Evolutionary conservation across 2,113 vertebrate genomes (phyloP).

Genomic region (Myiopsitta monachus): DNA sequence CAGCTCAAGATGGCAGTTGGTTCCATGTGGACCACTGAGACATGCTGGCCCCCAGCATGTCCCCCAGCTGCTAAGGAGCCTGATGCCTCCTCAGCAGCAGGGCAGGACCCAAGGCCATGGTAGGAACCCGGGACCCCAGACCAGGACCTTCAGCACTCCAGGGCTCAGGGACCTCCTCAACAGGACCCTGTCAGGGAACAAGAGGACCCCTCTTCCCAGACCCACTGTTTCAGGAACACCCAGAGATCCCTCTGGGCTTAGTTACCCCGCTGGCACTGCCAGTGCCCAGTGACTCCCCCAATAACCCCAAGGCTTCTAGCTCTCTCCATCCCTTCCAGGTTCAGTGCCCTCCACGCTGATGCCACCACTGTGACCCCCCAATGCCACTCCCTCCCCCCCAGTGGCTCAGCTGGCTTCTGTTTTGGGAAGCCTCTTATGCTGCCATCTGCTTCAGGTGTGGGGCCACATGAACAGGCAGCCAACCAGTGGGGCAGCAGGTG

Average conservation of each 20-base stretch:
- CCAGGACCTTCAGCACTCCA: no score
- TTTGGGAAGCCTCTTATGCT: background rate
- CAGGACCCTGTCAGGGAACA: background rate
- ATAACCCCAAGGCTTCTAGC: background rate
- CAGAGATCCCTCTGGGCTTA: background rate
- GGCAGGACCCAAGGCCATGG: background rate
- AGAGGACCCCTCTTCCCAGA: fast-evolving
- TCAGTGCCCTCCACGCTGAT: fast-evolving
- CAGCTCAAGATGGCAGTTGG: background rate
- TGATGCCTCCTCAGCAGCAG: background rate
- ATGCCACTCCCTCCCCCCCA: fast-evolving
- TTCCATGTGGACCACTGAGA: background rate
- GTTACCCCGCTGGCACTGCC: background rate
- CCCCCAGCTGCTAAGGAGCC: background rate
- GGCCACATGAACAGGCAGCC: background rate
- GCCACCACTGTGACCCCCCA: background rate
- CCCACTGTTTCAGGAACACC: background rate
- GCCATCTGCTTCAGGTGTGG: background rate
- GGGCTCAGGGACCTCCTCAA: background rate
- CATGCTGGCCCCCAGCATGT: fast-evolving
- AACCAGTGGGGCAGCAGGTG: no score
- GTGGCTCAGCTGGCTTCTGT: background rate
- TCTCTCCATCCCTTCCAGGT: background rate
- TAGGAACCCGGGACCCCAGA: background rate
- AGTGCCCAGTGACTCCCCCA: no score